Base-by-base conservation (phyloP, 2,113 vertebrate species). In the Cryptotis parvus region DNA sequence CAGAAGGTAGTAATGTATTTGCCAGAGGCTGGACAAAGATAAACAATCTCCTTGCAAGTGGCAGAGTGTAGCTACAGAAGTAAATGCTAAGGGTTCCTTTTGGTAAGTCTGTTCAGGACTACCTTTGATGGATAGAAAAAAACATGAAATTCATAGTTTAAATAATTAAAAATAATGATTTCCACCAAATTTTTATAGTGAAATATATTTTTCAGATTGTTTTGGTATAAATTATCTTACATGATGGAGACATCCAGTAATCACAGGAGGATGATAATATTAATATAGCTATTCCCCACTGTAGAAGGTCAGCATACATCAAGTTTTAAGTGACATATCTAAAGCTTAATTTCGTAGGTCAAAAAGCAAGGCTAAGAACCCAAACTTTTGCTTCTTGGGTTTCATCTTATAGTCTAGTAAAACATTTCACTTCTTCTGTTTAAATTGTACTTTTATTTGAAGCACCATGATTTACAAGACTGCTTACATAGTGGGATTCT, bases 11-110 rank as follows among this genome's bases (percentile, higher is more conserved):
- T 69, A 61, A 79, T 76, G 26, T 84, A 65, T 63, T 96, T 70
- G 94, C 88, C 92, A 92, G 94, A 94, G 95, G 95, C 92, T 86
- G 88, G 79, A 66, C 27, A 68, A 84, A 88, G 41, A 90, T 80
- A 87, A 95, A 78, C 76, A 77, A 43, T 91, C 35, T 79, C 26
- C 35, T 6, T 52, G 66, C 55, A 91, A 84, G 49, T 16, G 24
- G 39, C 29, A 79, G 45, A 55, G 45, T 22, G 14, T 20, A 63
- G 78, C 45, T 90, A 37, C 16, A 61, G 52, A 88, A 75, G 45
- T 58, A 55, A 73, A 86, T 8, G 22, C 22, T 39, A 31, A 87
- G 89, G 15, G 2, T 55, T 86, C 58, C 76, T 89, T 89, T 78
- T 94, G 74, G n/a, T 29, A 90, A 72, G 45, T 91, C 90, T 63